Percentiles rank a stretch among this genome's conserved stretches.
Evolutionary conservation across 1,140 invertebrate genomes (phyloP).

Genomic region (Zaprionus camerounensis): DNA sequence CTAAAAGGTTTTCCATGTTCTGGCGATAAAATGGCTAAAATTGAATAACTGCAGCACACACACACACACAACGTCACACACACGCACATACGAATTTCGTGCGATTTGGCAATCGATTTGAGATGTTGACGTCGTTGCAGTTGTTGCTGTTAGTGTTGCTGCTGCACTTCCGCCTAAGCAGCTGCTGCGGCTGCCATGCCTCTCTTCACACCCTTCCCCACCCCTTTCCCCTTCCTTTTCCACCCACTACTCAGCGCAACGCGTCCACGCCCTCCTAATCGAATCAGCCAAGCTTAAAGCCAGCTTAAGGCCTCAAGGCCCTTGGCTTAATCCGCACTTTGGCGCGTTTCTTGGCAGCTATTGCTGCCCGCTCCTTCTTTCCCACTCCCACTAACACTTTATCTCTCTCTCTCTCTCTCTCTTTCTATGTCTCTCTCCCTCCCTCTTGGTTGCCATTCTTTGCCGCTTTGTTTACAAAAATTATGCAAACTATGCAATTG

Average conservation of each 20-base stretch:
- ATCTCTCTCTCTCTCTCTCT: background rate
- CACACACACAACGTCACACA: constrained; percentile 13
- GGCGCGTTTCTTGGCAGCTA: constrained; percentile 71
- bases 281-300: constrained; percentile 72
- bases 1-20: constrained; percentile 77
- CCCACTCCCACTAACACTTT: background rate
- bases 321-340: constrained; percentile 70
- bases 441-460: background rate
- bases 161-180: constrained; percentile 40
- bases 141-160: constrained; percentile 7
- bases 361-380: background rate
- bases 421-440: background rate
- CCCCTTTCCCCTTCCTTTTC: background rate
- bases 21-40: constrained; percentile 74
- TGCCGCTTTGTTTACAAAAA: constrained; percentile 74
- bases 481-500: constrained; percentile 78
- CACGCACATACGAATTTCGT: constrained; percentile 1
- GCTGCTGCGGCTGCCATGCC: background rate
- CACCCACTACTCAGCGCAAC: no score
- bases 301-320: constrained; percentile 40
- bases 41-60: constrained; percentile 65
- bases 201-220: no score
- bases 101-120: constrained; percentile 43
- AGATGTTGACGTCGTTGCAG: constrained; percentile 6
- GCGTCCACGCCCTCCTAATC: constrained; percentile 17